Conservation (phyloP, 2,888 invertebrate species). For the Palloptera scutellata region DNA sequence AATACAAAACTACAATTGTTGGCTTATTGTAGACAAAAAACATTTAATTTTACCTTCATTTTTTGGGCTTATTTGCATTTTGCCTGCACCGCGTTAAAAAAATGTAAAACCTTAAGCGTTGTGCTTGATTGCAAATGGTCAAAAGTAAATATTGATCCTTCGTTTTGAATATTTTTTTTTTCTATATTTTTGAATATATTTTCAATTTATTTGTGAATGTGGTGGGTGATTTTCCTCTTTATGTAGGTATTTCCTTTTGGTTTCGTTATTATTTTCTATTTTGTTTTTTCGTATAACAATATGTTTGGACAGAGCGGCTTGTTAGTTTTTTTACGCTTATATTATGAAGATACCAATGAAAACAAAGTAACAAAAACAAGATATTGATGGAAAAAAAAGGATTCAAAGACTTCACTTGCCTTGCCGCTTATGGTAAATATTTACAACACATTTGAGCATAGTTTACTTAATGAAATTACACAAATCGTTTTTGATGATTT, state of each 20-base stretch:
- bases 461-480: neutral
- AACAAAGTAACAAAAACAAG: too few species aligned
- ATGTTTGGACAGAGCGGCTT: conserved; percentile 40
- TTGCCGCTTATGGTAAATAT: conserved; percentile 37
- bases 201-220: conserved; percentile 49
- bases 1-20: too few species aligned
- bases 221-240: conserved; percentile 42
- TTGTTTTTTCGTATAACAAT: neutral
- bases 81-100: neutral
- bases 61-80: conserved; percentile 4
- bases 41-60: conserved; percentile 10
- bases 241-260: neutral
- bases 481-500: neutral
- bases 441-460: neutral
- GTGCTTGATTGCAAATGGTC: conserved; percentile 37
- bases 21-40: conserved; percentile 1
- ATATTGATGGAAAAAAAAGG: conserved; percentile 37
- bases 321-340: conserved; percentile 39
- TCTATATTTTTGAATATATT: conserved; percentile 28
- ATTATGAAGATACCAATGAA: conserved; percentile 9
- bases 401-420: conserved; percentile 43
- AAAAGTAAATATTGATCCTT: conserved; percentile 45
- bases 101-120: conserved; percentile 16
- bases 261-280: neutral
- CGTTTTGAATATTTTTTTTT: conserved; percentile 18